These are phyloP conservation scores for Lathamus discolor DNA, from an alignment of 2,113 vertebrate species.

Conservation along the genomic window DNA sequence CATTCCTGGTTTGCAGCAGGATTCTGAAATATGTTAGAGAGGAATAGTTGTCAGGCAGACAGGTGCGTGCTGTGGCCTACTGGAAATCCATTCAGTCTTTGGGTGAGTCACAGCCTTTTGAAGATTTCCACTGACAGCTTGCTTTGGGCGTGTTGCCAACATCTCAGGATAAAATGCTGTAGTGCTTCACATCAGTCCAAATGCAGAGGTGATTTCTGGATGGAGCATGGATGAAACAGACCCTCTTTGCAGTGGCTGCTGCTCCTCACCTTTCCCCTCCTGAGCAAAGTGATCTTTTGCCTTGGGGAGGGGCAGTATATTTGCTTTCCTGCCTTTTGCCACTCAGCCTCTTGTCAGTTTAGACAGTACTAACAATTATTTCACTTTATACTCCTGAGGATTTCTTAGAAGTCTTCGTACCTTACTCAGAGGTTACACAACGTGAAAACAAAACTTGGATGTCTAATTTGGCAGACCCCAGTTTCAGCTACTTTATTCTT, in stretches of 20 bases:
- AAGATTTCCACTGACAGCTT: not conserved
- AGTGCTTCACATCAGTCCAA: not conserved
- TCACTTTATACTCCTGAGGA: not conserved
- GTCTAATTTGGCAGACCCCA: not conserved
- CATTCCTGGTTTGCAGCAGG: not conserved
- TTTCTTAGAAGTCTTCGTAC: not conserved
- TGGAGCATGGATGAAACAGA: not conserved
- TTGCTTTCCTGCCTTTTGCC: not conserved
- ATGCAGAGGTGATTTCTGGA: not conserved
- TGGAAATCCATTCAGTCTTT: not conserved
- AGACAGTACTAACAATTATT: not conserved
- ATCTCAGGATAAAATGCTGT: not conserved
- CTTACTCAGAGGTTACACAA: not conserved
- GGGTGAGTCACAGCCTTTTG: not conserved
- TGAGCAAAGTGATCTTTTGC: not conserved
- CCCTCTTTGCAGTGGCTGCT: not conserved
- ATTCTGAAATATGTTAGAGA: not conserved
- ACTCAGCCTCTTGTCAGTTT: not conserved
- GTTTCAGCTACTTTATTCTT: not conserved
- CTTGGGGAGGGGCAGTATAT: not conserved
- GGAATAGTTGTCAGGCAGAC: not conserved
- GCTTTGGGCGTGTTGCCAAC: not conserved
- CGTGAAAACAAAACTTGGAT: not conserved
- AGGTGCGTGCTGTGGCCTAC: not conserved
- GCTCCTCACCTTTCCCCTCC: not conserved